Conservation (phyloP, 2,888 invertebrate genomes). For the Lepetodrilus schrolli region DNA sequence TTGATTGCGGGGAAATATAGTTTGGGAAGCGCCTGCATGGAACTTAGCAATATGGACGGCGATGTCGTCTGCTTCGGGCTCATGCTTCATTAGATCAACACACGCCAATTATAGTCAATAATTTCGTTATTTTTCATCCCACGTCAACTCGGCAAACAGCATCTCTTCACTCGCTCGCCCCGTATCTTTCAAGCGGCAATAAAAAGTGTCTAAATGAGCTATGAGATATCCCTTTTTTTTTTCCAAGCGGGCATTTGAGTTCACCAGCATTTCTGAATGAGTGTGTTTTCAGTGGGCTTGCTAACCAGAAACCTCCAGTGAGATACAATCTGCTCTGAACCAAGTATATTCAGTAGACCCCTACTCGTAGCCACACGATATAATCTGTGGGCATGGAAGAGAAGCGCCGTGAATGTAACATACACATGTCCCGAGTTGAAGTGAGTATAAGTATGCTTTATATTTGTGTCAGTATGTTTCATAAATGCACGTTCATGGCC, state of each 20-base stretch:
- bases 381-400: too few relatives aligned
- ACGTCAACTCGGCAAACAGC: conserved; percentile 51
- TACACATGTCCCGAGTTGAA: neutral
- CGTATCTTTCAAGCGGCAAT: conserved; percentile 37
- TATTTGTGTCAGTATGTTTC: neutral
- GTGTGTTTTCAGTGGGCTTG: neutral
- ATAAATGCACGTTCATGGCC: neutral
- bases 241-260: conserved; percentile 20
- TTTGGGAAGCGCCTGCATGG: neutral
- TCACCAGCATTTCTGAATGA: neutral
- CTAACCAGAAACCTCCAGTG: neutral
- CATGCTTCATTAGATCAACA: conserved; percentile 32
- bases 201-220: conserved; percentile 29
- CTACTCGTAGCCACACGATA: neutral
- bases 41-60: conserved; percentile 12
- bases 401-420: neutral
- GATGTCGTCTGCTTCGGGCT: conserved; percentile 19
- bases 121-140: conserved; percentile 59
- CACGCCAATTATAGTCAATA: conserved; percentile 48
- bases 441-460: neutral
- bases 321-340: neutral
- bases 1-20: conserved; percentile 14
- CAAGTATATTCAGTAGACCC: neutral
- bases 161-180: conserved; percentile 46
- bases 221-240: conserved; percentile 31